A percentile compares a stretch with the other conserved stretches of the same genome.
These are phyloP conservation scores for Hydroisotoma schaefferi DNA, from an alignment of 2,888 invertebrate species.

Conservation along the genomic window DNA sequence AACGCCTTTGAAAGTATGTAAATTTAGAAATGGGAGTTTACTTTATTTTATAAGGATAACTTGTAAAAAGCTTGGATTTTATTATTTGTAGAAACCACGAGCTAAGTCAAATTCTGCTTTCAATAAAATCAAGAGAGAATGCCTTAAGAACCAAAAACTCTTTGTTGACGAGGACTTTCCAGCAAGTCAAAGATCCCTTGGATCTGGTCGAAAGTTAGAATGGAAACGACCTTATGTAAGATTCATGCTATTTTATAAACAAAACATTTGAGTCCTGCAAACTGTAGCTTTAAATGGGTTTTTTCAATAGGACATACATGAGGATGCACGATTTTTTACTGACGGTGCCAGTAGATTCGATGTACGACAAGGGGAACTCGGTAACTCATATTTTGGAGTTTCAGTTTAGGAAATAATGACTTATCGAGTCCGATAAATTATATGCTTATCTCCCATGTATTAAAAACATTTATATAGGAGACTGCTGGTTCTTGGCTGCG, in stretches of 20 bases:
- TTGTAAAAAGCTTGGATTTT: too few relatives aligned
- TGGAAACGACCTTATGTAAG: conserved; percentile 57
- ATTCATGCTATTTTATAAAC: neutral
- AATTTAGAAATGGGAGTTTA: too few relatives aligned
- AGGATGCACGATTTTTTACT: conserved; percentile 56
- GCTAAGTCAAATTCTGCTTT: neutral
- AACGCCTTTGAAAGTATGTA: too few relatives aligned
- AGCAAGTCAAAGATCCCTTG: conserved; percentile 55
- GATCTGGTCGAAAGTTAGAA: conserved; percentile 55
- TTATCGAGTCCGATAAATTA: neutral
- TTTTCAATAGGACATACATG: conserved; percentile 52
- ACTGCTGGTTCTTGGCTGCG: conserved; percentile 15
- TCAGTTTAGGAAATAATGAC: neutral
- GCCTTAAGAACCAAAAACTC: conserved; percentile 53
- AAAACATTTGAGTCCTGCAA: neutral
- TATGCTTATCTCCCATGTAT: neutral
- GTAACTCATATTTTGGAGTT: conserved; percentile 49
- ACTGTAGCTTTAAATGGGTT: neutral
- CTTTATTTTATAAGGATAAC: too few relatives aligned
- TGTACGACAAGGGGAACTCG: conserved; percentile 58
- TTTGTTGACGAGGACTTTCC: conserved; percentile 60
- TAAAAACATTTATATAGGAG: conserved; percentile 50
- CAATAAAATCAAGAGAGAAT: conserved; percentile 49
- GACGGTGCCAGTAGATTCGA: conserved; percentile 59
- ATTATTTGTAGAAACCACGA: too few relatives aligned